These are phyloP conservation scores for Microhierax caerulescens DNA, from an alignment of 2,797 vertebrate species.

Conservation along the genomic window DNA sequence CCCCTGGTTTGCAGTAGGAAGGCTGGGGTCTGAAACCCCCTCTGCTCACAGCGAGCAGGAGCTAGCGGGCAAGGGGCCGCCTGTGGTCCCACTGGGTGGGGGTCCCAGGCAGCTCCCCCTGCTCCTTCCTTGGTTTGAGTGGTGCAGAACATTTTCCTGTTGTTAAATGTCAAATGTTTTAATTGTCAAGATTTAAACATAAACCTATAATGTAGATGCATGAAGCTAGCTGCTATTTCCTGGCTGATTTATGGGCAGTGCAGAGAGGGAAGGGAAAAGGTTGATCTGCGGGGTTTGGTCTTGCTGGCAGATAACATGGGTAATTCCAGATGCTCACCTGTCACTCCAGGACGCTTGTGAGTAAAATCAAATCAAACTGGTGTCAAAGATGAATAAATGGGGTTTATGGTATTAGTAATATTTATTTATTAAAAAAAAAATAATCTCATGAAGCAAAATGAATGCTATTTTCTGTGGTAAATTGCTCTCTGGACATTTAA, in stretches of 20 bases:
- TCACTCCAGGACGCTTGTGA: not conserved
- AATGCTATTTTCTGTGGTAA: not conserved
- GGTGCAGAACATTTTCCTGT: fast-evolving
- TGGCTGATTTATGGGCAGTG: not conserved
- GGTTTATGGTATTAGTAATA: not conserved
- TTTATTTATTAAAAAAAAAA: not conserved
- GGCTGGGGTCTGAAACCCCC: not conserved
- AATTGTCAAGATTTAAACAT: not conserved
- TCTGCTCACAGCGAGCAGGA: not conserved
- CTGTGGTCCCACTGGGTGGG: fast-evolving
- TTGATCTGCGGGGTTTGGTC: not conserved
- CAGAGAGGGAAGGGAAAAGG: not conserved
- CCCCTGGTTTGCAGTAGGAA: not conserved
- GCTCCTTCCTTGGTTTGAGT: fast-evolving
- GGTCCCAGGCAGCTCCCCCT: not conserved
- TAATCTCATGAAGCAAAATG: not conserved
- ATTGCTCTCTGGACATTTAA: not conserved
- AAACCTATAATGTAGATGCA: fast-evolving
- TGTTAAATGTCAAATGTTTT: not conserved
- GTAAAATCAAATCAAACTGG: not conserved
- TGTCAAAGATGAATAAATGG: not conserved
- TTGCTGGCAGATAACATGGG: not conserved
- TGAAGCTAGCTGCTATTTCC: not conserved
- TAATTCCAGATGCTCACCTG: not conserved
- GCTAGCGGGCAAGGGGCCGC: not conserved